Conservation (phyloP, 2,113 vertebrate species). For the Ameiurus melas region DNA sequence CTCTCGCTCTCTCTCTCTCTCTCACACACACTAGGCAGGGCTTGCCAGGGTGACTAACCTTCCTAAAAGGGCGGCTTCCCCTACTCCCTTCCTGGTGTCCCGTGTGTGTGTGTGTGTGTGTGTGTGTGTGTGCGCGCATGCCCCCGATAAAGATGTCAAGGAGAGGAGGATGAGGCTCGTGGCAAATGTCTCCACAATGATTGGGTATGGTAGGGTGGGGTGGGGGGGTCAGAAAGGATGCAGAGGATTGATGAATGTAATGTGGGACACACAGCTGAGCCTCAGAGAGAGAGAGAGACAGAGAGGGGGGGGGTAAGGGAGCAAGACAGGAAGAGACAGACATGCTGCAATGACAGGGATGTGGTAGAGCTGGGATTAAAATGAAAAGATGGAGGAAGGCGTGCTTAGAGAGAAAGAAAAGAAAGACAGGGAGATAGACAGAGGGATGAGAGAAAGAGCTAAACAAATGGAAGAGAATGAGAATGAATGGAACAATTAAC, state of each 20-base stretch:
- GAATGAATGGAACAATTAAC: neutral
- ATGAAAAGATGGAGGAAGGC: neutral
- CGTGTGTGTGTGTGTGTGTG: slow-evolving; percentile 44
- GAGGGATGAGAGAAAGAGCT: neutral
- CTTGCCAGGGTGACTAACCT: slow-evolving; percentile 65
- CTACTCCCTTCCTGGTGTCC: neutral
- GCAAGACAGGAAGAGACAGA: neutral
- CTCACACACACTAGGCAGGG: slow-evolving; percentile 12
- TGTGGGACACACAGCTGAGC: slow-evolving; percentile 70
- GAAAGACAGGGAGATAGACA: neutral
- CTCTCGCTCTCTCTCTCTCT: slow-evolving; percentile 52
- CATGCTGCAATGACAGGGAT: neutral
- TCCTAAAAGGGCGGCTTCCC: slow-evolving; percentile 70
- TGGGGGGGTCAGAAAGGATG: slow-evolving; percentile 55
- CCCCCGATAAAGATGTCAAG: slow-evolving; percentile 81
- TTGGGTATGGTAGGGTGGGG: slow-evolving; percentile 57
- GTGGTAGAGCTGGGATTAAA: neutral
- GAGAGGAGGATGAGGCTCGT: slow-evolving; percentile 71
- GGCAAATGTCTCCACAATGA: slow-evolving; percentile 82
- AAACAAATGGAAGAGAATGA: neutral
- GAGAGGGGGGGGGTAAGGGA: neutral
- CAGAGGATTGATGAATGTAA: slow-evolving; percentile 72
- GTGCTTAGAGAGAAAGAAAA: neutral
- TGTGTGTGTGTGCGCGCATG: slow-evolving; percentile 54
- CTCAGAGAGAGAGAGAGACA: slow-evolving; percentile 38